Conservation (phyloP, 2,888 invertebrate genomes). For the Esperia sulphurella region DNA sequence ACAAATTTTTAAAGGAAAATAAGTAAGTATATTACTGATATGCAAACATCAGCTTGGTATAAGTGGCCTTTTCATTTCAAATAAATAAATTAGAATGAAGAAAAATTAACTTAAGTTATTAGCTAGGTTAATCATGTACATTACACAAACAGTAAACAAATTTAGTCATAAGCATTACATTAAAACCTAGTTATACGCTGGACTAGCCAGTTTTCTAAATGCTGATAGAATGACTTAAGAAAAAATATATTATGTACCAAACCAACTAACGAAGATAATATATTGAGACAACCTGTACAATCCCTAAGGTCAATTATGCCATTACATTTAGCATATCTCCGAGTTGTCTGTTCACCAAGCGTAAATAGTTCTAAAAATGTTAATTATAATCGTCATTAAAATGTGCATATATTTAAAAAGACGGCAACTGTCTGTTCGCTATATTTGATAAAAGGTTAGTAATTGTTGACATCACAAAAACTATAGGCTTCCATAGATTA, state of each 20-base stretch:
- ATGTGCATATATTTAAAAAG: slow-evolving; percentile 8
- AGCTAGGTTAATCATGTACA: too few species aligned
- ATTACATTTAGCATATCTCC: slow-evolving; percentile 11
- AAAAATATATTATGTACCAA: slow-evolving; percentile 1
- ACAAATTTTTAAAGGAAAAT: too few species aligned
- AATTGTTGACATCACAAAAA: slow-evolving; percentile 2
- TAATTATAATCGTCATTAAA: slow-evolving; percentile 5
- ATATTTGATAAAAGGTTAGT: neutral
- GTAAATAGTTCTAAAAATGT: slow-evolving; percentile 5
- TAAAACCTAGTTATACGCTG: too few species aligned
- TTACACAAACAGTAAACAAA: too few species aligned
- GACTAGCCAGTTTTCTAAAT: too few species aligned
- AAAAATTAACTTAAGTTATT: too few species aligned
- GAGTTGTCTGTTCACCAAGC: slow-evolving; percentile 6
- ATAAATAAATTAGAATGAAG: too few species aligned
- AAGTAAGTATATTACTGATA: too few species aligned
- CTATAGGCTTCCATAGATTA: neutral
- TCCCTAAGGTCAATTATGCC: slow-evolving; percentile 12
- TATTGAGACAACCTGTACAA: slow-evolving; percentile 6
- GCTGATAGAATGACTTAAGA: slow-evolving; percentile 2
- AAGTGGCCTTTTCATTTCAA: too few species aligned
- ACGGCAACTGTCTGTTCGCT: neutral
- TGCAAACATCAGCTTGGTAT: too few species aligned
- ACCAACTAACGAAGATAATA: slow-evolving; percentile 4
- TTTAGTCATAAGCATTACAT: too few species aligned